Base-by-base conservation (phyloP, 1,140 invertebrate genomes). In the Semibalanus balanoides region DNA sequence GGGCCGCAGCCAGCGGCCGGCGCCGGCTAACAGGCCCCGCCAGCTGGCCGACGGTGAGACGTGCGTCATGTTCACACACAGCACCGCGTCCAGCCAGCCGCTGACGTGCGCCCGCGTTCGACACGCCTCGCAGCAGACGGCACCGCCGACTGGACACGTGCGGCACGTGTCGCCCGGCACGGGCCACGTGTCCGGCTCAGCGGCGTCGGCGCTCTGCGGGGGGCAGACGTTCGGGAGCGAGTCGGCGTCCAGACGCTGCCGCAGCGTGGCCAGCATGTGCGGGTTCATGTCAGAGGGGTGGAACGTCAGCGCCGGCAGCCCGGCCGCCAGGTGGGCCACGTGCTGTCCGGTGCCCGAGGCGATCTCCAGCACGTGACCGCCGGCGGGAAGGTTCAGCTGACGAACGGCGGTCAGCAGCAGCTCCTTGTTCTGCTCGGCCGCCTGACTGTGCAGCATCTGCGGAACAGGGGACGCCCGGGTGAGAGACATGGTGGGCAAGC, bases 51-150 rank as follows among this genome's bases (percentile, higher is more conserved):
- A 0, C 9, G n/a, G 70, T 29, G 70, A 5, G 19, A 72, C 70
- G 70, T 72, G 70, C 28, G 29, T 28, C 70, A 72, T 28, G 70
- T 72, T 72, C 19, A 30, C 28, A 29, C 70, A 72, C 70, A 72
- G 70, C 70, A 72, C 28, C 25, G 70, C 70, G 70, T 72, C 28
- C 70, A 72, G 70, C 70, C 70, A 72, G 70, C 70, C 70, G 70
- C 1, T 7, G 14, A 25, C 51, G 51, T 64, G 51, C 51, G 51
- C 51, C 7, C 51, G 51, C 11, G 51, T 64, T 14, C 51, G 51
- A 25, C 51, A 64, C 51, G 51, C 51, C 51, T 64, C 51, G 22
- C 51, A 64, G 14, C 14, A 1, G 11, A 19, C 51, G 9, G 14
- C 22, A 19, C 51, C 11, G 51, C 22, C 51, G 11, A 1, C 11